Evolutionary conservation across 1,140 invertebrate species (phyloP).

Genomic region (Drosophila punjabiensis): DNA sequence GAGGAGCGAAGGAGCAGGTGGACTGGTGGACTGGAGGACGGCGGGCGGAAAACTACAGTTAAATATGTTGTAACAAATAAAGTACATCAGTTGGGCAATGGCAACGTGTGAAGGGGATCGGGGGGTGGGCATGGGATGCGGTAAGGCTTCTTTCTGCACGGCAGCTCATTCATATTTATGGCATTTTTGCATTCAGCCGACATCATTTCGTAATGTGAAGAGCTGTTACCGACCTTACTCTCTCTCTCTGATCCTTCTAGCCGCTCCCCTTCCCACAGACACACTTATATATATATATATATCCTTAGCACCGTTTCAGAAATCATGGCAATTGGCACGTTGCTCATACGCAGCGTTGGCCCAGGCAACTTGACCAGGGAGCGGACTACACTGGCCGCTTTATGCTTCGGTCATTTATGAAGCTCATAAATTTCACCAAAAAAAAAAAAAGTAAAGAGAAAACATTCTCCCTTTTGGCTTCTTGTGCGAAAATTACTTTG

Average conservation of each 20-base stretch:
- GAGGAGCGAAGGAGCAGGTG: neutral
- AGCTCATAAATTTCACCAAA: conserved; percentile 78
- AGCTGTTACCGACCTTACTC: conserved; percentile 57
- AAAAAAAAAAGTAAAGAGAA: conserved; percentile 1
- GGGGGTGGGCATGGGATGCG: conserved; percentile 9
- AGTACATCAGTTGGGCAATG: conserved; percentile 69
- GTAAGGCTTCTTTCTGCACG: conserved; percentile 56
- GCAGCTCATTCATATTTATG: conserved; percentile 83
- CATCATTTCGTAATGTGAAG: conserved; percentile 83
- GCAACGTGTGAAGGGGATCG: neutral
- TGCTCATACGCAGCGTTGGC: conserved; percentile 72
- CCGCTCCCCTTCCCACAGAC: neutral
- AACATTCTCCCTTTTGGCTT: conserved; percentile 45
- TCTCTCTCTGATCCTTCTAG: conserved; percentile 12
- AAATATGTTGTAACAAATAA: conserved; percentile 84
- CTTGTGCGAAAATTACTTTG: conserved; percentile 65
- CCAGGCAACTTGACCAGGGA: conserved; percentile 25
- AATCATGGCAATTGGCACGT: conserved; percentile 80
- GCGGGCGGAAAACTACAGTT: conserved; percentile 70
- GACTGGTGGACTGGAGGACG: conserved; percentile 1
- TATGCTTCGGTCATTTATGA: conserved; percentile 81
- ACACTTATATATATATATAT: conserved; percentile 5
- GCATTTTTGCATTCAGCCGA: conserved; percentile 80
- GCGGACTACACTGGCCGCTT: conserved; percentile 40
- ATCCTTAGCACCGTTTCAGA: conserved; percentile 34